Evolutionary conservation across 1,140 invertebrate species (phyloP).

Genomic region (Drosophila bipectinata): DNA sequence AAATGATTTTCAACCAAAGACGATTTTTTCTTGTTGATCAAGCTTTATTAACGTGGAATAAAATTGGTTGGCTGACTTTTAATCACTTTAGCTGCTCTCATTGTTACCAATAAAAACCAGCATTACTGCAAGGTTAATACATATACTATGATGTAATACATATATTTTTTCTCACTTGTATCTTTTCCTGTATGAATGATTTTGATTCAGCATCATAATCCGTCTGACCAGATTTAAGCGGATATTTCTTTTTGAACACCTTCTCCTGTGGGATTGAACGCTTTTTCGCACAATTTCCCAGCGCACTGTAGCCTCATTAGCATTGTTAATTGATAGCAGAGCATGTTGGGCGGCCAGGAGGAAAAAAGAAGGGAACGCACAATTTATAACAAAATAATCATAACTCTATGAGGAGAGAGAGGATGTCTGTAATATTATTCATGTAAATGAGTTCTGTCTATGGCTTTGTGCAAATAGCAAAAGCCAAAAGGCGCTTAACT

Average conservation of each 20-base stretch:
- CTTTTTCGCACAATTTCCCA: conserved; percentile 18
- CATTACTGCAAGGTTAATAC: conserved; percentile 6
- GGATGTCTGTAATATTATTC: conserved; percentile 30
- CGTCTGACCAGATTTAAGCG: conserved; percentile 34
- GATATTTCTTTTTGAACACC: conserved; percentile 36
- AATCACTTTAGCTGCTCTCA: conserved; percentile 7
- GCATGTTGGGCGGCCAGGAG: not conserved
- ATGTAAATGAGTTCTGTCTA: conserved; percentile 40
- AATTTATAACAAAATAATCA: conserved; percentile 50
- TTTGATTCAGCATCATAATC: conserved; percentile 32
- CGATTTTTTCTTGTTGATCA: not conserved
- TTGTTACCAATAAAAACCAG: conserved; percentile 15
- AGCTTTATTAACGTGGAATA: conserved; percentile 9
- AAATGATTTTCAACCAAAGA: not conserved
- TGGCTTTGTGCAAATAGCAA: conserved; percentile 48
- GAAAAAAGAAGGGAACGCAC: conserved; percentile 1
- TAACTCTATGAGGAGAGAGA: conserved; percentile 17
- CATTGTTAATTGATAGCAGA: conserved; percentile 64
- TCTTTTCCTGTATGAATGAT: conserved; percentile 27
- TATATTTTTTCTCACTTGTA: conserved; percentile 1
- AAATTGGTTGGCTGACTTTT: conserved; percentile 12
- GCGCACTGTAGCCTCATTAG: conserved; percentile 39
- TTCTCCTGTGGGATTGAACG: not conserved
- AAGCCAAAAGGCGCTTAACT: conserved; percentile 60
- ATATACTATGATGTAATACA: conserved; percentile 15